phyloP scores from a whole-genome alignment of 2,888 invertebrate genomes.

The Sphaeridia pumilis region DNA sequence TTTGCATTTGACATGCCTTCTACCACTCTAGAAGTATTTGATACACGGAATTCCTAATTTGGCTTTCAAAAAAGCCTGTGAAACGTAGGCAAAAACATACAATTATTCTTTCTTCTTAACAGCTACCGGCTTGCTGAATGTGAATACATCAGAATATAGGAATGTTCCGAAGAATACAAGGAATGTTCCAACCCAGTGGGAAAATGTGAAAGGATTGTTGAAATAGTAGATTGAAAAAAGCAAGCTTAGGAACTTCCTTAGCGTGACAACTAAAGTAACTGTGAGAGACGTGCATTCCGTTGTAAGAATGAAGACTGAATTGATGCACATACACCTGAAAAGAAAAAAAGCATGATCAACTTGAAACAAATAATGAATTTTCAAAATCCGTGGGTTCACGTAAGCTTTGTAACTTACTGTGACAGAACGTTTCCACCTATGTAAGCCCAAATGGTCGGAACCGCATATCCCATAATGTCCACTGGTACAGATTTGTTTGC shows the following conservation, averaged over 20 bases:
- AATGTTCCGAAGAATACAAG: conserved; percentile 87
- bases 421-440: conserved; percentile 71
- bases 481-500: conserved; percentile 54
- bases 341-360: too few relatives aligned
- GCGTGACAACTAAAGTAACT: conserved; percentile 88
- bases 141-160: conserved; percentile 63
- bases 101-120: not conserved
- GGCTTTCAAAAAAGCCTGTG: too few relatives aligned
- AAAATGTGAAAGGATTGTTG: conserved; percentile 78
- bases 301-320: conserved; percentile 85
- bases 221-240: conserved; percentile 94
- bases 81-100: too few relatives aligned
- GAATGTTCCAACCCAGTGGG: conserved; percentile 82
- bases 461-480: conserved; percentile 45
- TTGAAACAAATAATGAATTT: too few relatives aligned
- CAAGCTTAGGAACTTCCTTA: conserved; percentile 88
- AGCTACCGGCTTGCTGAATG: conserved; percentile 9
- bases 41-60: too few relatives aligned
- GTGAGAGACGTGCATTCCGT: conserved; percentile 88
- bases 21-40: too few relatives aligned
- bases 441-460: conserved; percentile 67
- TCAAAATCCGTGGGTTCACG: too few relatives aligned
- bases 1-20: too few relatives aligned
- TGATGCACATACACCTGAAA: conserved; percentile 69
- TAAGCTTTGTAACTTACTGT: too few relatives aligned